Base-by-base conservation (phyloP, 2,797 vertebrate species). In the Oceanodroma leucorhoa region DNA sequence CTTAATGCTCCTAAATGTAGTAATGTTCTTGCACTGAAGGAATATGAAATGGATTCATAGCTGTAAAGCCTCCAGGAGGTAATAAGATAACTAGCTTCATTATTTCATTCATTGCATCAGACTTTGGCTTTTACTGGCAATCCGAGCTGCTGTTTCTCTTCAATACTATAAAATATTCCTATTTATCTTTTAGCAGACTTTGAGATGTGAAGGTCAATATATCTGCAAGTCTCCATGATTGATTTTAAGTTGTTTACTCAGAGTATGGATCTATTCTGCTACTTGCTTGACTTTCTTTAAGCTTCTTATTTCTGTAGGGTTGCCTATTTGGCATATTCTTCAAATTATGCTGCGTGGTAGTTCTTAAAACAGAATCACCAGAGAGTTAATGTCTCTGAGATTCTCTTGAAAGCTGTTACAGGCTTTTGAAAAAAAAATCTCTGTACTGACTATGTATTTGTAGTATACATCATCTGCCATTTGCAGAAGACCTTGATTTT, bases 61-160 rank as follows among this genome's bases (percentile, higher is more conserved):
- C 92, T 91, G 62, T 76, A 84, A 54, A 95, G 73, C 62, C 70
- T 94, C 43, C 81, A 83, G 92, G 64, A 95, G 71, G 43, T 72
- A 92, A 60, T 87, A 60, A 27, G 51, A 88, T 94, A 87, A 82
- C 46, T n/a, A 62, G 26, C 67, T 93, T 92, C n/a, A 38, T 93
- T 82, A 66, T 80, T 95, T 80, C 55, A 60, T 80, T 90, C 75
- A 41, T n/a, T 90, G 66, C 66, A 45, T 79, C 75, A 84, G 66
- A 60, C 51, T 90, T 87, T 4, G 29, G 58, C 66, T 89, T 90
- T 95, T 90, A 76, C 77, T 82, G 88, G 66, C 62, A 73, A 6
- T 45, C 45, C 1, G 2, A 66, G 54, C 48, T 92, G 43, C 66
- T 92, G 21, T 48, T 82, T 77, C 58, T 90, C 64, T 69, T 84